Evolutionary conservation across 2,888 invertebrate genomes (phyloP).

Genomic region (Lithophane leautieri): DNA sequence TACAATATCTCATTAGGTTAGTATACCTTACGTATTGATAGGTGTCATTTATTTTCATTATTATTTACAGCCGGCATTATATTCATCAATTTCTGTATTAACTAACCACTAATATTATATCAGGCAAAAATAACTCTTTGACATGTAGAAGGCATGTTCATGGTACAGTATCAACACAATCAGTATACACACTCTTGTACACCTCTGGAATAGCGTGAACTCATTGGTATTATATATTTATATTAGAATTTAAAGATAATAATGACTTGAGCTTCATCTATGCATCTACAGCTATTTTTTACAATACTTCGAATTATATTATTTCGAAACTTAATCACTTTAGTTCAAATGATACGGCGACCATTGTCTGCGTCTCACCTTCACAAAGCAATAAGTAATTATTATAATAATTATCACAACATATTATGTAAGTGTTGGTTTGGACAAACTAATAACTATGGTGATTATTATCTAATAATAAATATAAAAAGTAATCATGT

Average conservation of each 20-base stretch:
- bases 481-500: conserved; percentile 80
- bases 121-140: conserved; percentile 78
- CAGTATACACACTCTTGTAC: conserved; percentile 54
- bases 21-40: conserved; percentile 77
- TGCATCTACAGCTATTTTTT: conserved; percentile 76
- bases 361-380: conserved; percentile 59
- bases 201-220: conserved; percentile 69
- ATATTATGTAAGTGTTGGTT: conserved; percentile 72
- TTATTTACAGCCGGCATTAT: conserved; percentile 75
- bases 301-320: conserved; percentile 69
- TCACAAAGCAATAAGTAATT: conserved; percentile 70
- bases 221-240: conserved; percentile 68
- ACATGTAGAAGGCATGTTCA: conserved; percentile 86
- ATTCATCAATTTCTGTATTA: conserved; percentile 66
- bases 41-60: conserved; percentile 71
- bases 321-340: conserved; percentile 59
- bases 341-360: conserved; percentile 60
- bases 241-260: conserved; percentile 76
- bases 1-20: conserved; percentile 65
- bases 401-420: conserved; percentile 80
- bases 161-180: conserved; percentile 76
- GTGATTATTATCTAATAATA: conserved; percentile 78
- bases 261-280: conserved; percentile 87
- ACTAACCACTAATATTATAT: conserved; percentile 68
- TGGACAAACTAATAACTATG: conserved; percentile 75